A percentile compares a stretch with the other conserved stretches of the same genome.
Evolutionary conservation across 2,113 vertebrate genomes (phyloP).

Genomic region (Eclectus roratus): DNA sequence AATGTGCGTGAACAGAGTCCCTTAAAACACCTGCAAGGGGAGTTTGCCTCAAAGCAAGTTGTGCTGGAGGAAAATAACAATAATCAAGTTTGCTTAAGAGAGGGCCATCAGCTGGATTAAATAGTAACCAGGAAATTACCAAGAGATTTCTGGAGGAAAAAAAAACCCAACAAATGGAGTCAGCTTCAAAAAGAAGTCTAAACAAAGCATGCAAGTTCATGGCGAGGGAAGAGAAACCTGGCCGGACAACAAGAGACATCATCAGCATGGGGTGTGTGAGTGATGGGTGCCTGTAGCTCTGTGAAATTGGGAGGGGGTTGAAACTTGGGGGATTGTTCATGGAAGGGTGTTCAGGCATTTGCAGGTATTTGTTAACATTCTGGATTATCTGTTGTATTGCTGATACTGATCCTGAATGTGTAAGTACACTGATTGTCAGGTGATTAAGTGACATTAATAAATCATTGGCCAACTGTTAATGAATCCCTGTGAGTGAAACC

Average conservation of each 20-base stretch:
- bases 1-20: neutral
- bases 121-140: constrained; percentile 47
- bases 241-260: rapidly evolving
- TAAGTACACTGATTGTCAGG: neutral
- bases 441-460: neutral
- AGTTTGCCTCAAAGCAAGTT: neutral
- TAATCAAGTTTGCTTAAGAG: constrained; percentile 16
- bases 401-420: rapidly evolving
- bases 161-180: neutral
- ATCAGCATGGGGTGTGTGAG: rapidly evolving
- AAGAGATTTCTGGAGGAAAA: neutral
- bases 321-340: neutral
- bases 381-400: neutral
- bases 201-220: neutral
- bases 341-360: neutral
- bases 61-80: neutral
- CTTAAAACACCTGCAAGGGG: neutral
- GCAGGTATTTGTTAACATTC: neutral
- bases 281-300: neutral
- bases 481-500: neutral
- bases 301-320: neutral
- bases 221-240: neutral
- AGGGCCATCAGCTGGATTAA: constrained; percentile 25
- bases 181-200: neutral
- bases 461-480: neutral